Evolutionary conservation across 2,888 invertebrate species (phyloP).

Genomic region (Reticulitermes lucifugus): DNA sequence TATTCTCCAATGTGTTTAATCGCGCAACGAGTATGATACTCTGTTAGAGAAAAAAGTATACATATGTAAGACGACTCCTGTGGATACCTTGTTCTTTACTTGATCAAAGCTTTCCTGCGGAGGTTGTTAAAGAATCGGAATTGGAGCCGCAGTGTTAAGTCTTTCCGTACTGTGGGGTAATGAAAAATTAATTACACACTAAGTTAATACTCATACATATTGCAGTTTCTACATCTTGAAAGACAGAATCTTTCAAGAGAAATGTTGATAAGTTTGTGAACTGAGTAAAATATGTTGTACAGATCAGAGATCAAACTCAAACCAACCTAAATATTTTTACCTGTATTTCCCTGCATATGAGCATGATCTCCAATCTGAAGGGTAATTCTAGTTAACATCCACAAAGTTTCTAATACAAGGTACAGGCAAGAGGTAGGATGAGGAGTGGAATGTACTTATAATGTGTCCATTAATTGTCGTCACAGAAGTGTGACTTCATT

Average conservation of each 20-base stretch:
- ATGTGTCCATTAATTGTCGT: no score
- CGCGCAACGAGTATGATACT: not conserved
- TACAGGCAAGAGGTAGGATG: not conserved
- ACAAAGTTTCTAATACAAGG: not conserved
- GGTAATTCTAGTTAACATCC: not conserved
- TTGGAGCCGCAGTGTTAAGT: constrained; percentile 94
- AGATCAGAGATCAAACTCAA: not conserved
- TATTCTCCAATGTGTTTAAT: constrained; percentile 22
- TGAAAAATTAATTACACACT: constrained; percentile 60
- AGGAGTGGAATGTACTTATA: not conserved
- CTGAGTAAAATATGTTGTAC: not conserved
- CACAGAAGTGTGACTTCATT: no score
- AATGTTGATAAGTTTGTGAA: not conserved
- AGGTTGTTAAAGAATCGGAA: constrained; percentile 95
- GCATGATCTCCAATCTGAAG: not conserved
- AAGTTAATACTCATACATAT: no score
- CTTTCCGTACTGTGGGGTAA: constrained; percentile 91
- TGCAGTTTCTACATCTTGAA: no score
- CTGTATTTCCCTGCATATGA: not conserved
- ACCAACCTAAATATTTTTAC: not conserved
- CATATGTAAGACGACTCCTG: constrained; percentile 4
- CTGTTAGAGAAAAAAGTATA: constrained; percentile 26
- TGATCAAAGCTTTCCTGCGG: constrained; percentile 75
- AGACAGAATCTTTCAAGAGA: no score
- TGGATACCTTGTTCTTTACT: constrained; percentile 53